A percentile compares a stretch with the other conserved stretches of the same genome.
phyloP scores from a whole-genome alignment of 2,113 vertebrate genomes.

The Caranx ignobilis region DNA sequence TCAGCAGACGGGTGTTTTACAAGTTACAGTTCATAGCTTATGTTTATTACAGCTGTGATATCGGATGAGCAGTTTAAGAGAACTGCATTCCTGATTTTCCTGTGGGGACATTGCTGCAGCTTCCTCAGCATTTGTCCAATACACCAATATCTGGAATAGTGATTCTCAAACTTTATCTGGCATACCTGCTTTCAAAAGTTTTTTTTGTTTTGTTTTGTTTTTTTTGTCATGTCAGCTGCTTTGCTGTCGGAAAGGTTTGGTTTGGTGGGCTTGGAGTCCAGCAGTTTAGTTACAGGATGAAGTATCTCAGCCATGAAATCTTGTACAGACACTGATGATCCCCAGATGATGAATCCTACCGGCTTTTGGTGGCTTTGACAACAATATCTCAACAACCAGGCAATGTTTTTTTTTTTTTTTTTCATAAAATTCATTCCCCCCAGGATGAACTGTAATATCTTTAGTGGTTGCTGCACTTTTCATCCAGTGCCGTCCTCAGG shows the following conservation, averaged over 20 bases:
- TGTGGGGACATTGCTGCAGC: not conserved
- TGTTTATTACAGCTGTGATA: slow-evolving; percentile 40
- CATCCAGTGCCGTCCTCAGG: not conserved
- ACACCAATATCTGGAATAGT: not conserved
- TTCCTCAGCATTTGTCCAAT: not conserved
- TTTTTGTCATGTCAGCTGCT: not conserved
- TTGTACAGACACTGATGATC: not conserved
- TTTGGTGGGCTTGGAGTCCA: not conserved
- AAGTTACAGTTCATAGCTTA: slow-evolving; percentile 18
- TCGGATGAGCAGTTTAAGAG: slow-evolving; percentile 30
- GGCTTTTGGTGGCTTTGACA: not conserved
- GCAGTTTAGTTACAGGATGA: not conserved
- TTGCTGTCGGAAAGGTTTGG: not conserved
- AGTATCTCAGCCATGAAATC: not conserved
- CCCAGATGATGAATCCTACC: not conserved
- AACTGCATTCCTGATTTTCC: slow-evolving; percentile 30
- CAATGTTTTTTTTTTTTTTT: not conserved
- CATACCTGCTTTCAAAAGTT: too few relatives aligned
- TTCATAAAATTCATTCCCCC: not conserved
- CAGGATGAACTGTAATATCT: not conserved
- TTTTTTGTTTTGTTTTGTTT: too few relatives aligned
- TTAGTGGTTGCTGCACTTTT: not conserved
- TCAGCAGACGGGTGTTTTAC: slow-evolving; percentile 32
- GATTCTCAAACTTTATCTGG: too few relatives aligned
- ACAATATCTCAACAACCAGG: not conserved